A percentile compares a stretch with the other conserved stretches of the same genome.
Evolutionary conservation across 2,797 vertebrate species (phyloP).

Genomic region (Alfaro cultratus): DNA sequence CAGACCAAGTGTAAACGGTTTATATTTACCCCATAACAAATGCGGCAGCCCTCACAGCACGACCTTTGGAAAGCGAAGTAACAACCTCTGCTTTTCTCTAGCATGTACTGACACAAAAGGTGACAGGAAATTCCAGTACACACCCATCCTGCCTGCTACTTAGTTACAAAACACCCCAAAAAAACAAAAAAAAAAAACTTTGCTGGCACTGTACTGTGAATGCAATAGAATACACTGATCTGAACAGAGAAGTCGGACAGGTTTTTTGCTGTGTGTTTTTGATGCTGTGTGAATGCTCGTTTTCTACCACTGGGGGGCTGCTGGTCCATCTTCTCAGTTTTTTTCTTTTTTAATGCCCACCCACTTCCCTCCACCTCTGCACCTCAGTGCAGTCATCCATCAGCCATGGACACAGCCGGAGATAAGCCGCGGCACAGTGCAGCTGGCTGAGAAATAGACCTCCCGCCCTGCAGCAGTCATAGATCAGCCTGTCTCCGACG

Average conservation of each 20-base stretch:
- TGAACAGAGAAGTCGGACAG: slow-evolving; percentile 19
- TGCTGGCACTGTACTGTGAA: slow-evolving; percentile 45
- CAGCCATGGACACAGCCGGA: slow-evolving; percentile 72
- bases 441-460: slow-evolving; percentile 73
- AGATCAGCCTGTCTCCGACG: slow-evolving; percentile 70
- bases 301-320: slow-evolving; percentile 72
- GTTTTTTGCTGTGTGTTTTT: slow-evolving; percentile 12
- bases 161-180: slow-evolving; percentile 61
- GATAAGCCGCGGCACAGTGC: slow-evolving; percentile 74
- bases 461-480: slow-evolving; percentile 65
- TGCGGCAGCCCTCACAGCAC: slow-evolving; percentile 13
- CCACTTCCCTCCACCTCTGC: slow-evolving; percentile 9
- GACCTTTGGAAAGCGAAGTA: slow-evolving; percentile 33
- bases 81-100: slow-evolving; percentile 56
- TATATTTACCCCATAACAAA: slow-evolving; percentile 24
- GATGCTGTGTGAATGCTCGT: slow-evolving; percentile 46
- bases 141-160: slow-evolving; percentile 75
- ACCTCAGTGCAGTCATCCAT: slow-evolving; percentile 69
- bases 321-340: slow-evolving; percentile 20
- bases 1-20: slow-evolving; percentile 1
- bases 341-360: background rate
- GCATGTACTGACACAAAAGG: slow-evolving; percentile 68
- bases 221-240: slow-evolving; percentile 47
- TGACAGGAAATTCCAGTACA: slow-evolving; percentile 80
- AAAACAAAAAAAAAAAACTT: slow-evolving; percentile 53